Percentiles rank a stretch among this genome's conserved stretches.
Evolutionary conservation across 1,140 invertebrate genomes (phyloP).

Genomic region (Parasteatoda tepidariorum): DNA sequence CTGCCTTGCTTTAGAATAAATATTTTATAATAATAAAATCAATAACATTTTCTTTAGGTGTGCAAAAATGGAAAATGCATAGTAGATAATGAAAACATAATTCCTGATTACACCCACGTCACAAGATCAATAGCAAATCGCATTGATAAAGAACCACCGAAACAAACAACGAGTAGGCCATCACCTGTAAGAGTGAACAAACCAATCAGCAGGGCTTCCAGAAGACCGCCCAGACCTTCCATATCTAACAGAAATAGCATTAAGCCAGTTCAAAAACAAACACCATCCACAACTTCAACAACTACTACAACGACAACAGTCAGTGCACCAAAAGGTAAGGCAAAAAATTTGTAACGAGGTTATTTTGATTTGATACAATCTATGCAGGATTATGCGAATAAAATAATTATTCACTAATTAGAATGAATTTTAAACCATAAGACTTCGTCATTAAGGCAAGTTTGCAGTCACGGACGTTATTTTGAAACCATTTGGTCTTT

Average conservation of each 20-base stretch:
- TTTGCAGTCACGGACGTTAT: too few species aligned
- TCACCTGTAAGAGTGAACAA: background rate
- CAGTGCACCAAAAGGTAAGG: background rate
- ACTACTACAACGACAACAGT: background rate
- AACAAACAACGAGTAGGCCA: conserved; percentile 22
- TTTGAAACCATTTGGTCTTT: too few species aligned
- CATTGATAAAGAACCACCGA: conserved; percentile 14
- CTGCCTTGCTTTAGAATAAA: background rate
- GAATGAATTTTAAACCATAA: too few species aligned
- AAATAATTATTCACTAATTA: too few species aligned
- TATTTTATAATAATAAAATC: background rate
- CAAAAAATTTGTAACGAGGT: background rate
- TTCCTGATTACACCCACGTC: conserved; percentile 87
- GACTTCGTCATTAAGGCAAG: too few species aligned
- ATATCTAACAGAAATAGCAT: background rate
- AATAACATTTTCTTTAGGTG: conserved; percentile 73
- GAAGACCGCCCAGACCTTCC: conserved; percentile 9
- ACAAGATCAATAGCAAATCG: conserved; percentile 62
- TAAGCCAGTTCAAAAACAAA: background rate
- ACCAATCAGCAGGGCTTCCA: background rate
- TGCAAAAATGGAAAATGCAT: conserved; percentile 92
- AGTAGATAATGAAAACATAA: conserved; percentile 91
- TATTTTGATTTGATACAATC: too few species aligned
- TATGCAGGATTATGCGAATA: too few species aligned
- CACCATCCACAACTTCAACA: background rate